These are phyloP conservation scores for Phenacoccus solenopsis DNA, from an alignment of 1,140 invertebrate genomes.

Conservation along the genomic window DNA sequence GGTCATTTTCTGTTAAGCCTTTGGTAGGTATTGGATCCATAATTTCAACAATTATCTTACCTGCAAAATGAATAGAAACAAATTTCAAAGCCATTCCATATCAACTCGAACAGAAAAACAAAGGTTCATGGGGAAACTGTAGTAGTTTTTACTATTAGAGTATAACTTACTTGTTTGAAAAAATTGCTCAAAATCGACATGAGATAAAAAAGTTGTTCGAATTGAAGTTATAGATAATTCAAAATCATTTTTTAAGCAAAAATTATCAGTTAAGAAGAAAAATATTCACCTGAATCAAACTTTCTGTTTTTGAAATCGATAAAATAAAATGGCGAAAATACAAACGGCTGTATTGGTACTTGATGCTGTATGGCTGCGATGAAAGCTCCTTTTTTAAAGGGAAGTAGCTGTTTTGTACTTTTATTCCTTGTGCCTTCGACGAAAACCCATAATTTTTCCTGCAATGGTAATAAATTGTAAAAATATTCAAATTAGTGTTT, in stretches of 20 bases:
- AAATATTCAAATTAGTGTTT: too few relatives aligned
- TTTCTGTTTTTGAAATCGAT: slow-evolving; percentile 39
- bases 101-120: background rate
- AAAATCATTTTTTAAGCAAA: too few relatives aligned
- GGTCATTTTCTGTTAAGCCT: slow-evolving; percentile 55
- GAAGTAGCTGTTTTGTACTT: slow-evolving; percentile 32
- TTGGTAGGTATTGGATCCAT: slow-evolving; percentile 62
- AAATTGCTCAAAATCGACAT: too few relatives aligned
- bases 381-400: slow-evolving; percentile 64
- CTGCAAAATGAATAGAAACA: too few relatives aligned
- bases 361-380: slow-evolving; percentile 55
- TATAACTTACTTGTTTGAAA: too few relatives aligned
- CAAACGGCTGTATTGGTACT: slow-evolving; percentile 56
- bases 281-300: slow-evolving; percentile 37
- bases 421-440: slow-evolving; percentile 45
- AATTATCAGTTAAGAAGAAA: too few relatives aligned
- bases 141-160: too few relatives aligned
- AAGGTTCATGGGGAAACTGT: background rate
- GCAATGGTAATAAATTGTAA: slow-evolving; percentile 9
- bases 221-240: too few relatives aligned
- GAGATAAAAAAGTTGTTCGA: too few relatives aligned
- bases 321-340: slow-evolving; percentile 55
- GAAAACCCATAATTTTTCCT: slow-evolving; percentile 51
- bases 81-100: background rate
- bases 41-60: slow-evolving; percentile 61